Evolutionary conservation across 1,140 invertebrate genomes (phyloP), one percentile per base, ranked within the genome.

Genomic region (Vanessa atalanta): DNA sequence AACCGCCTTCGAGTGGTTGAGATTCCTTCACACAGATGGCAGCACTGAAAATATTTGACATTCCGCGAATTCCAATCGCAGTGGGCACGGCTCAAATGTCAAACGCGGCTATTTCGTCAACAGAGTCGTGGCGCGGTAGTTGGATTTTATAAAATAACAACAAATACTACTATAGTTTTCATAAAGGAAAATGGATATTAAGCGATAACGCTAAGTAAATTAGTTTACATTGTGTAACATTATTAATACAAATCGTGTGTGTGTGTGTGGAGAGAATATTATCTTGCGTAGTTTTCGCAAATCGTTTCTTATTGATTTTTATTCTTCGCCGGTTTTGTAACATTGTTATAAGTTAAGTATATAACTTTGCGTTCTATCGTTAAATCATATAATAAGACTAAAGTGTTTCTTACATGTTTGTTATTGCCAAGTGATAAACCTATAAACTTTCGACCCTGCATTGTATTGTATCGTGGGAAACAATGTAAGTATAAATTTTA

Each of bases 91-190:
- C 92, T 92, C 93, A 93, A 93, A 93, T 93, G 93, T 93, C 93
- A 93, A 93, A 93, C 89, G 87, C 88, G 85, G 91, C 89, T 93
- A 93, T 93, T 93, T 93, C 91, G 89, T 93, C 93, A 93, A 93
- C 92, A 93, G 88, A 89, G 83, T 88, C 86, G 88, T 88, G 84
- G 92, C 86, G 88, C 93, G 91, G 80, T 90, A 93, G 89, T 90
- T 93, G 90, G 83, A 86, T 89, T 91, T 91, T 88, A 88, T 88
- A 83, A 90, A 91, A 89, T 91, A 90, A 91, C 77, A 91, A 91
- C 87, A 91, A 93, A 89, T 88, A 88, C 70, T 82, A 79, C 76
- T 82, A 78, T 76, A 82, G 85, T 89, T 85, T 83, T 83, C 82
- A 87, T 87, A 77, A 80, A 78, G 81, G 80, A 88, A 84, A 85